Conservation (phyloP, 2,113 vertebrate species). For the Chroicocephalus ridibundus region DNA sequence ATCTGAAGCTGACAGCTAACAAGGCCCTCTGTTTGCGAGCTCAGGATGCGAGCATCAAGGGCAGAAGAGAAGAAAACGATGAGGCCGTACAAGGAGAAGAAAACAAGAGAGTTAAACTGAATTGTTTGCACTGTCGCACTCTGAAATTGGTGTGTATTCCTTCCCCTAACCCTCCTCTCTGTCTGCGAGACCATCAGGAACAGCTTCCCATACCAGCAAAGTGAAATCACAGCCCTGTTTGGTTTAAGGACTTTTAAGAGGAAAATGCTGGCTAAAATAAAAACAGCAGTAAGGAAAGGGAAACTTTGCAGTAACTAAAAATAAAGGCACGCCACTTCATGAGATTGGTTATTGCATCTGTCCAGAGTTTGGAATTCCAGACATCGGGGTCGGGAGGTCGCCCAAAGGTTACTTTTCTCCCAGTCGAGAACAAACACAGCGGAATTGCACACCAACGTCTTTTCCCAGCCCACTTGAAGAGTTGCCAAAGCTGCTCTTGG, state of each 20-base stretch:
- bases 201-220: neutral
- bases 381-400: constrained; percentile 73
- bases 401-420: constrained; percentile 82
- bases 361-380: constrained; percentile 81
- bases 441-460: constrained; percentile 60
- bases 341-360: constrained; percentile 77
- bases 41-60: rapidly evolving
- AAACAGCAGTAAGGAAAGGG: constrained; percentile 70
- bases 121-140: neutral
- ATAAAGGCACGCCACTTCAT: constrained; percentile 67
- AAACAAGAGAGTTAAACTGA: neutral
- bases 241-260: constrained; percentile 52
- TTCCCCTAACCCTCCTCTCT: neutral
- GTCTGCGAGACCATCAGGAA: neutral
- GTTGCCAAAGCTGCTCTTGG: constrained; percentile 68
- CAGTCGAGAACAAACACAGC: constrained; percentile 76
- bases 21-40: neutral
- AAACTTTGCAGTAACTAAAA: constrained; percentile 81
- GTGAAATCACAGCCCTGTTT: constrained; percentile 19
- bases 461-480: constrained; percentile 65
- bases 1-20: neutral
- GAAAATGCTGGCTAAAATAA: constrained; percentile 66
- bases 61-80: neutral
- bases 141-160: neutral
- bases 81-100: neutral